Conservation (phyloP, 2,113 vertebrate genomes). For the Oplegnathus fasciatus region DNA sequence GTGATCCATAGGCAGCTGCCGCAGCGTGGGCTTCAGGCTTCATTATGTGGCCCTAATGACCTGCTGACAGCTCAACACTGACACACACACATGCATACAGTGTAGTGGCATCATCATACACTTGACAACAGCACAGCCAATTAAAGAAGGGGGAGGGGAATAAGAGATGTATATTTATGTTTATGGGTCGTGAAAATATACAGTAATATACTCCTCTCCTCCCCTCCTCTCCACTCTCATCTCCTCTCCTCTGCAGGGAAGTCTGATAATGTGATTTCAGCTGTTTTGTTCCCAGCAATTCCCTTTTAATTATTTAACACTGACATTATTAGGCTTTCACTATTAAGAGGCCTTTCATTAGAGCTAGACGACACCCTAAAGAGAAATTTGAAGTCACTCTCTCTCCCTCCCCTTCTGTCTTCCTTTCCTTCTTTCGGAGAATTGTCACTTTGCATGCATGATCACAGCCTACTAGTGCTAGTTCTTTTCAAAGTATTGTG, state of each 20-base stretch:
- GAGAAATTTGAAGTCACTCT: constrained; percentile 61
- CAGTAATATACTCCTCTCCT: constrained; percentile 48
- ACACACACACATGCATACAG: constrained; percentile 38
- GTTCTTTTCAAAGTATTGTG: background rate
- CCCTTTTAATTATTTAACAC: constrained; percentile 94
- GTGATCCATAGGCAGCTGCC: constrained; percentile 68
- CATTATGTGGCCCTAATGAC: constrained; percentile 77
- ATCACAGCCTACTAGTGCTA: background rate
- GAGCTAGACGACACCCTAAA: constrained; percentile 64
- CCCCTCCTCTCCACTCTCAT: constrained; percentile 70
- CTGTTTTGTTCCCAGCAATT: constrained; percentile 87
- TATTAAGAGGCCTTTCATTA: constrained; percentile 88
- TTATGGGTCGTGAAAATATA: constrained; percentile 48
- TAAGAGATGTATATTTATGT: constrained; percentile 56
- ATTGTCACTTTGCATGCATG: background rate
- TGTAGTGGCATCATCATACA: constrained; percentile 58
- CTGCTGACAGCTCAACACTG: constrained; percentile 71
- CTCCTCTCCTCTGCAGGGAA: constrained; percentile 75
- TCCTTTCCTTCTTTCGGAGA: constrained; percentile 2
- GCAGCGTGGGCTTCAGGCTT: constrained; percentile 63
- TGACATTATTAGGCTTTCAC: constrained; percentile 92
- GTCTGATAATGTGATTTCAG: constrained; percentile 88
- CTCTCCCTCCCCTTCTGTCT: background rate
- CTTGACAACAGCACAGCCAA: constrained; percentile 70
- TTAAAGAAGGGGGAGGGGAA: constrained; percentile 58